phyloP scores from a whole-genome alignment of 2,888 invertebrate genomes.

The Zhengitettix transpicula region DNA sequence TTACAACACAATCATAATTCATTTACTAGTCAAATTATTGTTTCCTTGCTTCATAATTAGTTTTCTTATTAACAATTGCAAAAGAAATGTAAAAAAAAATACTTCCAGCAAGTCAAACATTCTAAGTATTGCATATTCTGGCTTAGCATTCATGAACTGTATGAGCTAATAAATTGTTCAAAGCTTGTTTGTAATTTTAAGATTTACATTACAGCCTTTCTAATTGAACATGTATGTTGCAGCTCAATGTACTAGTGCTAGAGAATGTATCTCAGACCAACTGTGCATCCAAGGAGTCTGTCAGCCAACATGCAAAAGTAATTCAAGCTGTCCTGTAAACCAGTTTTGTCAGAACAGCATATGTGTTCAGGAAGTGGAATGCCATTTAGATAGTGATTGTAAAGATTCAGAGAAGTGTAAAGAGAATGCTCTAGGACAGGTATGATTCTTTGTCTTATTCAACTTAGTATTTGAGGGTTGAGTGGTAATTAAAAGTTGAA shows the following conservation, averaged over 20 bases:
- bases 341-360: conserved; percentile 72
- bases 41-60: no score
- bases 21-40: no score
- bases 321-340: conserved; percentile 67
- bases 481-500: not conserved
- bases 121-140: no score
- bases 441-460: conserved; percentile 12
- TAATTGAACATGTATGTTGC: conserved; percentile 18
- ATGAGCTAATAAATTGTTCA: no score
- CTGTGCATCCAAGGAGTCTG: conserved; percentile 74
- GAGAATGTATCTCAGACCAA: conserved; percentile 75
- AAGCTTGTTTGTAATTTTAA: no score
- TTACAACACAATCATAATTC: no score
- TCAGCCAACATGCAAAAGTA: conserved; percentile 63
- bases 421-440: conserved; percentile 48
- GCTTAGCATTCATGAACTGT: no score
- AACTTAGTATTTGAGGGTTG: not conserved
- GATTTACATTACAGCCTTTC: no score
- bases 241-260: conserved; percentile 59
- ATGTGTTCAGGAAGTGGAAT: conserved; percentile 67
- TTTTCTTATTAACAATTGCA: no score
- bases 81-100: no score
- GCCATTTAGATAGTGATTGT: conserved; percentile 56
- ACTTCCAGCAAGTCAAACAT: no score
- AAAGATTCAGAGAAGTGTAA: conserved; percentile 53